Conservation (phyloP, 2,888 invertebrate species). For the Himalopsyche tibetana region DNA sequence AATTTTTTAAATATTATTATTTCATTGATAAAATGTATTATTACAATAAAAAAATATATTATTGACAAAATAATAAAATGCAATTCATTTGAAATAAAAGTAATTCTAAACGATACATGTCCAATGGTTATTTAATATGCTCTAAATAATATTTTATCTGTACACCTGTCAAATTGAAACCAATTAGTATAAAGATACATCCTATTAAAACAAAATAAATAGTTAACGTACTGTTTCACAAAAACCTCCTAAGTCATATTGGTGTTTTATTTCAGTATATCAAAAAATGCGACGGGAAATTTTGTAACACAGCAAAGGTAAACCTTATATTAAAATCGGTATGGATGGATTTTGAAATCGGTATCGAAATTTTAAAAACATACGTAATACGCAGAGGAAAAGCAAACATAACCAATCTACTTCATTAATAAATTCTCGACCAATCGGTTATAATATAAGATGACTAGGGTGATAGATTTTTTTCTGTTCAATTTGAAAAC, state of each 20-base stretch:
- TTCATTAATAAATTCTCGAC: no score
- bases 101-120: conserved; percentile 19
- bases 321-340: neutral
- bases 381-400: no score
- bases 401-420: no score
- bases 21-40: conserved; percentile 40
- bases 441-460: neutral
- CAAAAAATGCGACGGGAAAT: neutral
- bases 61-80: conserved; percentile 40
- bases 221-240: neutral
- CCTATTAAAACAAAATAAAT: neutral
- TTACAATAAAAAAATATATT: conserved; percentile 43
- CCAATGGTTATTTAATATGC: conserved; percentile 21
- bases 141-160: conserved; percentile 36
- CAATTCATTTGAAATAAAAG: conserved; percentile 24
- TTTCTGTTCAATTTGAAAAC: conserved; percentile 11
- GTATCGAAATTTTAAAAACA: neutral
- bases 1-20: conserved; percentile 35
- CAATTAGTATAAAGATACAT: conserved; percentile 5
- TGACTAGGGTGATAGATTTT: conserved; percentile 17
- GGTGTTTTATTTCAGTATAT: conserved; percentile 9
- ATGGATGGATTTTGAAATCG: neutral
- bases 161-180: conserved; percentile 30
- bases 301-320: neutral
- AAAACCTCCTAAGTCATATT: conserved; percentile 6